A percentile compares a stretch with the other conserved stretches of the same genome.
phyloP scores from a whole-genome alignment of 2,797 vertebrate genomes.

The Dipus sagitta region DNA sequence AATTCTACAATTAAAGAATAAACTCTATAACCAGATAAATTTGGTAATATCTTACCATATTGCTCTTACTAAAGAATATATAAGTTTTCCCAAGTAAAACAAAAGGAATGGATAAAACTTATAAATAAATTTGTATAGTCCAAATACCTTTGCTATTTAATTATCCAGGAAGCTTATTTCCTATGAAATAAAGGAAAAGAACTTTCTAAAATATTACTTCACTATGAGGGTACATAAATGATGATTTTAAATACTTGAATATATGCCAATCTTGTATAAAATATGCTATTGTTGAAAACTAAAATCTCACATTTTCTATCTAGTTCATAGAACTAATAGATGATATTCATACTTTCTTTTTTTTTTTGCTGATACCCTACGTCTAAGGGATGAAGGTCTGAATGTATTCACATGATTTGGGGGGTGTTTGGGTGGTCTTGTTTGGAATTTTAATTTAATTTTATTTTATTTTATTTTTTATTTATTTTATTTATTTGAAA shows the following conservation, averaged over 20 bases:
- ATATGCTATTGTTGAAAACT: not conserved
- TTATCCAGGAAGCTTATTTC: not conserved
- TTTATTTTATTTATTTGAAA: too few species aligned
- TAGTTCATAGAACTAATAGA: not conserved
- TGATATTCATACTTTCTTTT: not conserved
- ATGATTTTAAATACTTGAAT: not conserved
- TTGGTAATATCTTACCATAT: not conserved
- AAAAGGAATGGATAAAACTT: not conserved
- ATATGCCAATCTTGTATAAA: not conserved
- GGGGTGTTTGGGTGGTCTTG: not conserved
- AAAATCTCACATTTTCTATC: not conserved
- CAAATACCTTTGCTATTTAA: not conserved
- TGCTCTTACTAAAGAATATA: not conserved
- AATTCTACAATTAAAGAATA: conserved; percentile 19
- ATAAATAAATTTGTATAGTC: not conserved
- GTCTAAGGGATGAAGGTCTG: not conserved
- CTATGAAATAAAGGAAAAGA: not conserved
- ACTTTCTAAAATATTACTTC: not conserved
- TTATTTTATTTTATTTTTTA: not conserved
- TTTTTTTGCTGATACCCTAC: not conserved
- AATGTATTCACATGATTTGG: not conserved
- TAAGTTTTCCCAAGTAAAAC: not conserved
- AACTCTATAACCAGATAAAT: not conserved
- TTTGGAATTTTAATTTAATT: not conserved
- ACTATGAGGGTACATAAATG: not conserved